Percentiles rank a stretch among this genome's conserved stretches.
These are phyloP conservation scores for Aromia moschata DNA, from an alignment of 2,888 invertebrate genomes.

Conservation along the genomic window DNA sequence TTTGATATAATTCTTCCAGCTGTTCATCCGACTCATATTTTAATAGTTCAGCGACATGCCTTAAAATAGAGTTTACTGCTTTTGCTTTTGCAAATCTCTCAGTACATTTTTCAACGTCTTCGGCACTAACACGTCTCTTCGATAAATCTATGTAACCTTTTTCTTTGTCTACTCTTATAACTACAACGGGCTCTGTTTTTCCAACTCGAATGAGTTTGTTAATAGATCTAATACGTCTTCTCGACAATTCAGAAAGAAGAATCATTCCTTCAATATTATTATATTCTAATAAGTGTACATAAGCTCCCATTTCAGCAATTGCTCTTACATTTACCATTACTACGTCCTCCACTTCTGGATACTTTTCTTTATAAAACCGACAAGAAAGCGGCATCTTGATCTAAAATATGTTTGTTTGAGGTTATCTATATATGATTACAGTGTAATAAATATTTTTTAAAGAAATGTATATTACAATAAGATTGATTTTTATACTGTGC, in stretches of 20 bases:
- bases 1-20: constrained; percentile 92
- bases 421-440: constrained; percentile 24
- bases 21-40: constrained; percentile 91
- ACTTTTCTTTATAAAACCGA: constrained; percentile 96
- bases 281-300: constrained; percentile 96
- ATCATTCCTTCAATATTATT: constrained; percentile 99
- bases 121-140: constrained; percentile 96
- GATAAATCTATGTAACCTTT: constrained; percentile 99
- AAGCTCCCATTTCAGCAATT: constrained; percentile 99
- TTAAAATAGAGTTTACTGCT: constrained; percentile 96
- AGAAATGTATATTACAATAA: too few relatives aligned
- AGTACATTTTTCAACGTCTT: constrained; percentile 98
- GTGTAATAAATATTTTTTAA: too few relatives aligned
- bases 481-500: too few relatives aligned
- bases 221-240: constrained; percentile 98
- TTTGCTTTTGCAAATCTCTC: constrained; percentile 98
- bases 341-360: constrained; percentile 98
- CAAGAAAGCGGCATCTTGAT: constrained; percentile 87
- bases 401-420: constrained; percentile 28
- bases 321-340: constrained; percentile 99
- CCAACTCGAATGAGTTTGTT: constrained; percentile 99
- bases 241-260: constrained; percentile 94
- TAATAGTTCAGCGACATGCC: constrained; percentile 96
- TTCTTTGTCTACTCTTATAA: constrained; percentile 99
- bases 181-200: constrained; percentile 98